These are phyloP conservation scores for Coremacera marginata DNA, from an alignment of 2,888 invertebrate species.

Conservation along the genomic window DNA sequence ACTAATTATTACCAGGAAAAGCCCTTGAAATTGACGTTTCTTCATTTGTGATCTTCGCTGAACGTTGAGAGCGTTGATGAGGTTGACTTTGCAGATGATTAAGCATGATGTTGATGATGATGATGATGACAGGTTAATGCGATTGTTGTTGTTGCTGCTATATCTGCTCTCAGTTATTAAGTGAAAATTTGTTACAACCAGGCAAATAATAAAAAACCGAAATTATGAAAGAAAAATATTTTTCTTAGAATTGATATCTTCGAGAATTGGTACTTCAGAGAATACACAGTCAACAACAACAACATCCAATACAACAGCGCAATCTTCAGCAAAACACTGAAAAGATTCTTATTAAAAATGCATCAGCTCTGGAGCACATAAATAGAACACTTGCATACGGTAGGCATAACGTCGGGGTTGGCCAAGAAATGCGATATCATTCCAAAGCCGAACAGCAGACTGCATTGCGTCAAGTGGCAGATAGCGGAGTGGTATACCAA, in stretches of 20 bases:
- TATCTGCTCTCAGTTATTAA: not conserved
- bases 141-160: not conserved
- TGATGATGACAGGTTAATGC: constrained; percentile 33
- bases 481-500: not conserved
- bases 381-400: constrained; percentile 17
- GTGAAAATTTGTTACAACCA: constrained; percentile 23
- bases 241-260: constrained; percentile 68
- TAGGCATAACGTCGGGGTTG: constrained; percentile 6
- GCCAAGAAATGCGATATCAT: constrained; percentile 38
- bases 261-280: constrained; percentile 64
- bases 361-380: not conserved
- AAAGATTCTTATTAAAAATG: not conserved
- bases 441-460: constrained; percentile 40
- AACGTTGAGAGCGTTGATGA: constrained; percentile 1
- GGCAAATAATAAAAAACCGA: not conserved
- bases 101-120: not conserved
- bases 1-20: constrained; percentile 69
- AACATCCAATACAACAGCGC: not conserved
- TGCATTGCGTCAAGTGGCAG: constrained; percentile 48
- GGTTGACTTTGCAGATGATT: constrained; percentile 3
- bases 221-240: constrained; percentile 66
- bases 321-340: not conserved
- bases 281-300: constrained; percentile 5
- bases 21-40: constrained; percentile 67
- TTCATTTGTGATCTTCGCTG: constrained; percentile 47